Conservation (phyloP, 2,888 invertebrate genomes). For the Harpagoxenus sublaevis region DNA sequence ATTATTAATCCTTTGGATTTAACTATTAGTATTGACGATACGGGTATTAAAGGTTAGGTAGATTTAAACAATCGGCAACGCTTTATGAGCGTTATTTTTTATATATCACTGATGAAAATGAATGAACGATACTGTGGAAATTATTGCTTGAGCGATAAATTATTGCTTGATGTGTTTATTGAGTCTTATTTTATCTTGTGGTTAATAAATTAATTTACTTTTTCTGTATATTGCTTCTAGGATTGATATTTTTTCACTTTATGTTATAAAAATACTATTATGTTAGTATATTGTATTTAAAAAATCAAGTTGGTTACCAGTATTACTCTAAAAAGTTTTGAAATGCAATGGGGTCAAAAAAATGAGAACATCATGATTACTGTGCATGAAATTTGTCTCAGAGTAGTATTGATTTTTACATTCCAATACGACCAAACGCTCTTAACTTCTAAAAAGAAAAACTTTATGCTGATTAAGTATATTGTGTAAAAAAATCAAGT, state of each 20-base stretch:
- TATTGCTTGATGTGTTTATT: neutral
- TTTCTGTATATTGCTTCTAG: neutral
- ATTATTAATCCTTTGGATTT: conserved; percentile 34
- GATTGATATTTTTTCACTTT: neutral
- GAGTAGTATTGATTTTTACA: neutral
- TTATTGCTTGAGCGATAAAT: neutral
- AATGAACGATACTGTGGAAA: neutral
- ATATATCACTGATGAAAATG: neutral
- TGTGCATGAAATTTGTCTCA: neutral
- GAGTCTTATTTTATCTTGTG: neutral
- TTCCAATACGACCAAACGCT: neutral
- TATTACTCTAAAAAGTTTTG: neutral
- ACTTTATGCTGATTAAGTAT: neutral
- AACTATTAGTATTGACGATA: neutral
- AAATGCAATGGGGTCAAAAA: neutral
- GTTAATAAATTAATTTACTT: neutral
- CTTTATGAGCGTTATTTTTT: neutral
- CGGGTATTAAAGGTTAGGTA: neutral
- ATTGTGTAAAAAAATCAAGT: neutral
- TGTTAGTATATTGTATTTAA: neutral
- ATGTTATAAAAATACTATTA: neutral
- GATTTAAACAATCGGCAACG: neutral
- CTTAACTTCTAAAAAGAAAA: neutral
- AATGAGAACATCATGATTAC: neutral
- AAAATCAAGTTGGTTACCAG: neutral